Base-by-base conservation (phyloP, 92 coral and sea anemone genomes). In the Bergia puertoricense region DNA sequence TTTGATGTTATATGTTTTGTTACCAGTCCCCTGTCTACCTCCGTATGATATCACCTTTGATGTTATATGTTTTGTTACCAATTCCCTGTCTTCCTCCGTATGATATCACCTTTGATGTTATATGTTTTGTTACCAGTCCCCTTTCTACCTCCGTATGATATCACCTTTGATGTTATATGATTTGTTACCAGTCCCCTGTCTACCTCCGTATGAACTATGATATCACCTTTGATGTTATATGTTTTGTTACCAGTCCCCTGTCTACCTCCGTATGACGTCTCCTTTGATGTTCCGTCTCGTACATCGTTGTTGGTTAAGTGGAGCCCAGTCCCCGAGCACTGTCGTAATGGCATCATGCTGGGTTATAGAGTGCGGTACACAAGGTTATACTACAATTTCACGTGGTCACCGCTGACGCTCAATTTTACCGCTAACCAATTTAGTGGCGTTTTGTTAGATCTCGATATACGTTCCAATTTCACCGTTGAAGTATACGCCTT, bases 281-380 rank as follows among this genome's bases (percentile, higher is more conserved):
- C 90, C 4, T 94, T 88, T 78, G 94, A 90, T 48, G 88, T 88
- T 2, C 96, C 96, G 8, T 59, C 80, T n/a, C 67, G 51, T 15
- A 51, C 87, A 0, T 40, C 89, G 5, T 82, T 94, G 7, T 44
- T 85, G n/a, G 89, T 92, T n/a, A 79, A 39, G 41, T 94, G 96
- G 96, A 39, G 76, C 40, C 91, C 91, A 40, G 93, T 94, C 73
- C 89, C 89, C 46, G 45, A 77, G 16, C 89, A 92, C 86, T 91
- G 96, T 44, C 90, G 84, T 0, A 94, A 94, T 74, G 98, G 98
- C 38, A 89, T 95, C 74, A 90, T 94, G n/a, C 79, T 85, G 30
- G 98, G 98, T 0, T 95, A 94, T 84, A 80, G 96, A 69, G 88
- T 95, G 79, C 88, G 81, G 16, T 95, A 93, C 82, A 81, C 54